These are phyloP conservation scores for Denticeps clupeoides DNA, from an alignment of 2,797 vertebrate genomes.

Conservation along the genomic window DNA sequence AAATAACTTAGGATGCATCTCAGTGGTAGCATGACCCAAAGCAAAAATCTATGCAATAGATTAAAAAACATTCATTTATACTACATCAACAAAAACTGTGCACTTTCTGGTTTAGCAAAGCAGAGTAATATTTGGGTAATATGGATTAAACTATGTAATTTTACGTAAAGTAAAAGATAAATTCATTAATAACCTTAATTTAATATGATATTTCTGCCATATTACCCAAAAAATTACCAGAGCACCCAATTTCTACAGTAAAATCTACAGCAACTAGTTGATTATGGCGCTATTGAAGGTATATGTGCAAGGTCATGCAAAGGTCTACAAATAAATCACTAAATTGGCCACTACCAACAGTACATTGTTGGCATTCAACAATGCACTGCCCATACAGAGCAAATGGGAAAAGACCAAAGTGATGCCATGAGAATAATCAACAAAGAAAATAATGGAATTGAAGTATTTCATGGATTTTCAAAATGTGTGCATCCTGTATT, in stretches of 20 bases:
- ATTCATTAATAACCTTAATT: too few relatives aligned
- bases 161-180: not conserved
- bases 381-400: conserved; percentile 81
- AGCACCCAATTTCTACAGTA: conserved; percentile 29
- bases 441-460: conserved; percentile 15
- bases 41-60: too few relatives aligned
- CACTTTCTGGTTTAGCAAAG: too few relatives aligned
- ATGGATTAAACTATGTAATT: not conserved
- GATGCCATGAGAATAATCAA: conserved; percentile 33
- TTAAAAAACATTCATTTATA: too few relatives aligned
- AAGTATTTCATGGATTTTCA: not conserved
- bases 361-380: conserved; percentile 93
- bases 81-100: too few relatives aligned
- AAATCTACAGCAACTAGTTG: conserved; percentile 30
- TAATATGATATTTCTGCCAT: conserved; percentile 20
- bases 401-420: conserved; percentile 49
- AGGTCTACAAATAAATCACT: conserved; percentile 51
- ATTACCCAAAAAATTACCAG: conserved; percentile 32
- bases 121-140: not conserved
- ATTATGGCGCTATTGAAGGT: conserved; percentile 10
- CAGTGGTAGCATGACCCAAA: too few relatives aligned
- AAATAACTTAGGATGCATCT: too few relatives aligned
- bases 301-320: conserved; percentile 53
- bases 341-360: conserved; percentile 75
- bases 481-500: conserved; percentile 25